These are phyloP conservation scores for Cyclura pinguis DNA, from an alignment of 2,797 vertebrate species.

Conservation along the genomic window DNA sequence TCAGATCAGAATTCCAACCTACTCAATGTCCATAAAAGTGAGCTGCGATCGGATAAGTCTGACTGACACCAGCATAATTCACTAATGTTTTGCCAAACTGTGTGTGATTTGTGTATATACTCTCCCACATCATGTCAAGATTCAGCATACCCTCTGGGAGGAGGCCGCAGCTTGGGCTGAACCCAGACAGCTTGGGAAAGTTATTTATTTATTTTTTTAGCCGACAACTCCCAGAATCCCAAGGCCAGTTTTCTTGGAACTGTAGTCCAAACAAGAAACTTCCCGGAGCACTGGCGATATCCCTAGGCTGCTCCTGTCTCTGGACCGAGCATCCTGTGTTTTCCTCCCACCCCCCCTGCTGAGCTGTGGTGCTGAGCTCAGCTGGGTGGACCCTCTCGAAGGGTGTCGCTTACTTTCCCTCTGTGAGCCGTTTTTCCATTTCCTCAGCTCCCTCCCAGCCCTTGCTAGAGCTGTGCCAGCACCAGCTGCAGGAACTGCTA, in stretches of 20 bases:
- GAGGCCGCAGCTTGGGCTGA: not conserved
- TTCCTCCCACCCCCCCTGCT: too few species aligned
- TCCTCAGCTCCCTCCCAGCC: constrained; percentile 9
- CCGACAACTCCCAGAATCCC: not conserved
- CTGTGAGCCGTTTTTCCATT: constrained; percentile 12
- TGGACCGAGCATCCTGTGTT: not conserved
- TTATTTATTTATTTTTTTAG: too few species aligned
- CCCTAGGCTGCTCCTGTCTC: too few species aligned
- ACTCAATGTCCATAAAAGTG: too few species aligned
- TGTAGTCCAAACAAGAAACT: not conserved
- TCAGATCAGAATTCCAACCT: too few species aligned
- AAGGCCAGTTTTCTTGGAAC: not conserved
- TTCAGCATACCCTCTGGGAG: not conserved
- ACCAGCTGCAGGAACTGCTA: not conserved
- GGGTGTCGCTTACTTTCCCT: not conserved
- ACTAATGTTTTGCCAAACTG: too few species aligned
- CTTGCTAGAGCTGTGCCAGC: not conserved
- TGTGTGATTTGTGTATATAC: too few species aligned
- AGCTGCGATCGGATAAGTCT: too few species aligned
- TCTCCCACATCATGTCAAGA: not conserved
- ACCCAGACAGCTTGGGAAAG: too few species aligned
- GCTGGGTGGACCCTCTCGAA: constrained; percentile 28
- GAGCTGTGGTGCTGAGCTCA: constrained; percentile 21
- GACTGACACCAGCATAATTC: too few species aligned
- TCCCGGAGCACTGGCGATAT: not conserved